Percentiles rank a stretch among this genome's conserved stretches.
phyloP scores from a whole-genome alignment of 2,888 invertebrate genomes.

The Conchocele bisecta region DNA sequence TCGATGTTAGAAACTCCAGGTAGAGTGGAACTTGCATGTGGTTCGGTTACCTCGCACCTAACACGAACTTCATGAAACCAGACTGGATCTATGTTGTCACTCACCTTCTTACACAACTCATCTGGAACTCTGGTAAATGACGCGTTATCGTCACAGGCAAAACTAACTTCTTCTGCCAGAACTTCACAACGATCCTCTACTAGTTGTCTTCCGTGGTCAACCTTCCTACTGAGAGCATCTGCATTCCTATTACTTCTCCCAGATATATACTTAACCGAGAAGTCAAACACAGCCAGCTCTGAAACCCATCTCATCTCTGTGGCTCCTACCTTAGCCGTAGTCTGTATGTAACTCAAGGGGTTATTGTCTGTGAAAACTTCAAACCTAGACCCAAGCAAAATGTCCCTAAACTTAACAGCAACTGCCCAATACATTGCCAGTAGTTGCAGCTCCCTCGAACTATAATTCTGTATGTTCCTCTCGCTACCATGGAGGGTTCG shows the following conservation, averaged over 20 bases:
- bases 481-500: conserved; percentile 42
- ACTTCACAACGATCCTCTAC: neutral
- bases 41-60: neutral
- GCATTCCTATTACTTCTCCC: conserved; percentile 31
- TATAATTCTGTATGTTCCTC: conserved; percentile 51
- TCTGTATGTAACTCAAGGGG: conserved; percentile 37
- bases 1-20: neutral
- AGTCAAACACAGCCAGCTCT: conserved; percentile 34
- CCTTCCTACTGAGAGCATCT: conserved; percentile 45
- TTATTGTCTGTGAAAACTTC: conserved; percentile 48
- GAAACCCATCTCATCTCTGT: conserved; percentile 54
- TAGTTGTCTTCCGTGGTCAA: neutral
- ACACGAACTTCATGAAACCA: neutral
- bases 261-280: conserved; percentile 27
- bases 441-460: conserved; percentile 53
- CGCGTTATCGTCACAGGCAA: too few relatives aligned
- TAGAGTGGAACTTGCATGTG: neutral
- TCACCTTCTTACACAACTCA: neutral
- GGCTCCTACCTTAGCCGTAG: conserved; percentile 53
- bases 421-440: conserved; percentile 59
- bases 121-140: neutral
- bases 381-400: conserved; percentile 33
- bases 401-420: conserved; percentile 46
- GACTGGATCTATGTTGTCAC: neutral
- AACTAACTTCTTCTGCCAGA: too few relatives aligned